phyloP scores from a whole-genome alignment of 2,797 vertebrate genomes.

The Phyllotis vaccarum region DNA sequence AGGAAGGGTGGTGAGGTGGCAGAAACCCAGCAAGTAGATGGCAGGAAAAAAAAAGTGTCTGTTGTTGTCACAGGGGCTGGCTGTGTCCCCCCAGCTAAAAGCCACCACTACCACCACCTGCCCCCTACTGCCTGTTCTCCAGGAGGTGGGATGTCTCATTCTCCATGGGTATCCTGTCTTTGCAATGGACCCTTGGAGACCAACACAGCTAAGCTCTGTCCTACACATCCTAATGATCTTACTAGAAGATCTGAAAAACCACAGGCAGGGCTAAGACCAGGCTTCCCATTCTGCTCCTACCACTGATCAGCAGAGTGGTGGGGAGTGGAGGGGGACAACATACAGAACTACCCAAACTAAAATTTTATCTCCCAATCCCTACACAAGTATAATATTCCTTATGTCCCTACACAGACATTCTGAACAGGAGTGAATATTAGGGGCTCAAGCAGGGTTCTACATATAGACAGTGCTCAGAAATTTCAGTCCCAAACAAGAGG shows the following conservation, averaged over 20 bases:
- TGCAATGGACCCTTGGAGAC: background rate
- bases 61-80: background rate
- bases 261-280: background rate
- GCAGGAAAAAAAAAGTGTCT: background rate
- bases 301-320: background rate
- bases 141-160: background rate
- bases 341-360: background rate
- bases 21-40: background rate
- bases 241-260: background rate
- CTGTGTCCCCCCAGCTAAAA: background rate
- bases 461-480: background rate
- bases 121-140: background rate
- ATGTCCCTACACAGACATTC: background rate
- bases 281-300: background rate
- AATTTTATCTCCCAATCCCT: background rate
- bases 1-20: background rate
- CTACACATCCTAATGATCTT: background rate
- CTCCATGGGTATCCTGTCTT: background rate
- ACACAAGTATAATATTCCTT: background rate
- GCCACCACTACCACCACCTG: too few species aligned
- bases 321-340: too few species aligned
- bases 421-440: background rate
- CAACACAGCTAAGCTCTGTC: background rate
- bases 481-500: background rate
- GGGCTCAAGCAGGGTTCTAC: background rate